phyloP scores from a whole-genome alignment of 2,888 invertebrate species.

The Cantharis rustica region DNA sequence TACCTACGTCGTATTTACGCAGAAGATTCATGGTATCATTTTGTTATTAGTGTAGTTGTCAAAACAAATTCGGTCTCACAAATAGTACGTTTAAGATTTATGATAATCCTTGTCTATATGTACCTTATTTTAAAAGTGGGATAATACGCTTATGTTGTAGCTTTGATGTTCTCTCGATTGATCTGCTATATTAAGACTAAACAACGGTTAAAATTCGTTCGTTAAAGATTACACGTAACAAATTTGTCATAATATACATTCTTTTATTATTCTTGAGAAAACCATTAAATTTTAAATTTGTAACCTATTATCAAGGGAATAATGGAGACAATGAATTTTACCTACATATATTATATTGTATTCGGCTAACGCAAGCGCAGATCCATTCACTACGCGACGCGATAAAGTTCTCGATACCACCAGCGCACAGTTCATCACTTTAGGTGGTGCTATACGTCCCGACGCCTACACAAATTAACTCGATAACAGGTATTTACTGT shows the following conservation, averaged over 20 bases:
- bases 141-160: background rate
- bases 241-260: background rate
- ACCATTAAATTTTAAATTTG: background rate
- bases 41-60: background rate
- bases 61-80: background rate
- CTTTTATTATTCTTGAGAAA: background rate
- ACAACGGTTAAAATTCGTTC: background rate
- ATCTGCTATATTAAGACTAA: background rate
- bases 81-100: background rate
- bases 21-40: background rate
- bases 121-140: no score
- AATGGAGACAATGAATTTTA: background rate
- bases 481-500: constrained; percentile 27
- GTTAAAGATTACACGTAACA: background rate
- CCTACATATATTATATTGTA: background rate
- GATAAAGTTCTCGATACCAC: constrained; percentile 25
- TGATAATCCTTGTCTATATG: background rate
- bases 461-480: constrained; percentile 4
- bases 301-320: background rate
- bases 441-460: constrained; percentile 22
- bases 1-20: background rate
- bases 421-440: constrained; percentile 27
- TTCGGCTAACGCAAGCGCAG: constrained; percentile 23
- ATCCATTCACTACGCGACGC: constrained; percentile 21
- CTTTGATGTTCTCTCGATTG: background rate